Evolutionary conservation across 1,140 invertebrate species (phyloP).

Genomic region (Drosophila willistoni): DNA sequence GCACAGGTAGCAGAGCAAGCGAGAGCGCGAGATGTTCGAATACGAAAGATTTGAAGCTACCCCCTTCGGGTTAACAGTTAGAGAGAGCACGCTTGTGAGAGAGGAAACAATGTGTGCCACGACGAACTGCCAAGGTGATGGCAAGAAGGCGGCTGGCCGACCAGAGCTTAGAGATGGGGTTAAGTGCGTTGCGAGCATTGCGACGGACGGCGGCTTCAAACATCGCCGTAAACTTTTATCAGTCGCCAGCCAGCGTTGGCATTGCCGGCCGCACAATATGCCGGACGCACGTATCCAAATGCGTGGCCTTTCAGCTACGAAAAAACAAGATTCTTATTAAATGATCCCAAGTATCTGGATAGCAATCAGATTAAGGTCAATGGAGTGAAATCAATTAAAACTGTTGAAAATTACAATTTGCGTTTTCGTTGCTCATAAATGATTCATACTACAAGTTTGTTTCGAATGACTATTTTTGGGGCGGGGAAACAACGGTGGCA

Average conservation of each 20-base stretch:
- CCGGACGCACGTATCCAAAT: neutral
- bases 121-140: constrained; percentile 49
- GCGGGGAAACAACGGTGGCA: too few relatives aligned
- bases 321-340: neutral
- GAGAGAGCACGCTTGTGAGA: constrained; percentile 9
- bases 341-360: neutral
- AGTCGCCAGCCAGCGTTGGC: constrained; percentile 64
- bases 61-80: constrained; percentile 16
- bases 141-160: neutral
- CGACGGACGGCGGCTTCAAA: constrained; percentile 6
- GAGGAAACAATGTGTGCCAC: constrained; percentile 55
- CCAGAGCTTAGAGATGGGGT: constrained; percentile 39
- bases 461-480: too few relatives aligned
- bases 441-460: too few relatives aligned
- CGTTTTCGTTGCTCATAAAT: too few relatives aligned
- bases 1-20: constrained; percentile 59
- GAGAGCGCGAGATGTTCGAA: constrained; percentile 14
- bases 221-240: constrained; percentile 52
- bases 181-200: constrained; percentile 48
- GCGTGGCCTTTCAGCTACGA: neutral
- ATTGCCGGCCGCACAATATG: constrained; percentile 33
- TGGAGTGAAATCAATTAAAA: neutral
- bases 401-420: neutral
- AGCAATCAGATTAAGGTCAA: neutral
- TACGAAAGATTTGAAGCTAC: constrained; percentile 18